Evolutionary conservation across 1,140 invertebrate genomes (phyloP), one percentile per base, ranked within the genome.

Genomic region (Bombus terrestris): DNA sequence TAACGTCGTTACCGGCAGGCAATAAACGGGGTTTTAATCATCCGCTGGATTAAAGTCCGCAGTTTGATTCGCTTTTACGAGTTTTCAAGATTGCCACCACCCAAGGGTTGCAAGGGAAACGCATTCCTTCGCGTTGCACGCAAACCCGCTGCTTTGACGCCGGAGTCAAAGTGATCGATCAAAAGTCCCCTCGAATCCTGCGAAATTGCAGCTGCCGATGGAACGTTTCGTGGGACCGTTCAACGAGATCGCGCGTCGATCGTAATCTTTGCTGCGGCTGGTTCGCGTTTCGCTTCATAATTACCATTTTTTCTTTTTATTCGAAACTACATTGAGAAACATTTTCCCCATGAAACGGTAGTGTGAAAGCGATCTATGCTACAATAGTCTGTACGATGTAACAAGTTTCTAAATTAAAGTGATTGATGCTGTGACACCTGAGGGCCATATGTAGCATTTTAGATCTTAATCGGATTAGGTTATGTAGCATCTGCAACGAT

Each of bases 31-130:
- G 89, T 88, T 93, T 93, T 93, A 93, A 93, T 93, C 92, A 93
- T 90, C 89, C 59, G 88, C 83, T 78, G 93, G 93, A 94, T 94
- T 93, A 94, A 90, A 88, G 90, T 5, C 64, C 22, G 91, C 92
- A 92, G 92, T 95, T 94, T 95, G 94, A 95, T 95, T 95, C 95
- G 92, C 91, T 91, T 95, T 95, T 95, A 95, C 94, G 94, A 94
- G 92, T 93, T 94, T 94, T 93, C 92, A 92, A 95, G 93, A 94
- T 94, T 89, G 91, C 91, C 88, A 84, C 81, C 83, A 62, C 35
- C 39, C 72, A 77, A 53, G 43, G 78, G 74, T 25, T 35, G 64
- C 41, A 8, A 69, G 10, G 47, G 86, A 84, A 89, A 72, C 41
- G 64, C 66, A 90, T 90, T 84, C 71, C 28, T 81, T 59, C 39